A percentile compares a stretch with the other conserved stretches of the same genome.
These are phyloP conservation scores for Patella caerulea DNA, from an alignment of 2,888 invertebrate genomes.

Conservation along the genomic window DNA sequence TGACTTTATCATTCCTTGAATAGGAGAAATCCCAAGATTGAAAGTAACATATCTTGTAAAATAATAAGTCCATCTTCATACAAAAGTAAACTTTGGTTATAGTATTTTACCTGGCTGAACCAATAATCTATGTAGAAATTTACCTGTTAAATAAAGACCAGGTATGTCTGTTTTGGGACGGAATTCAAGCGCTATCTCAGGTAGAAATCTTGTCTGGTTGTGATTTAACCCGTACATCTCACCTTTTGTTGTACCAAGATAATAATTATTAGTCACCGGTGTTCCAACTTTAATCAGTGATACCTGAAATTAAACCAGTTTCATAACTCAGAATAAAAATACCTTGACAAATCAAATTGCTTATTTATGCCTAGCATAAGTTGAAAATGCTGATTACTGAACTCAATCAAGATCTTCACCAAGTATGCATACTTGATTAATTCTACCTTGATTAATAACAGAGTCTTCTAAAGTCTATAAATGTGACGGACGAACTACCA, in stretches of 20 bases:
- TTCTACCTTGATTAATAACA: no score
- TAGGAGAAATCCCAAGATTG: neutral
- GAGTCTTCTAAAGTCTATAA: no score
- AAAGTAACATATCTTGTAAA: neutral
- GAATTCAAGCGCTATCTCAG: constrained; percentile 58
- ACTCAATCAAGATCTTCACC: no score
- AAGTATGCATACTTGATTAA: no score
- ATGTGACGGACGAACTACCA: no score
- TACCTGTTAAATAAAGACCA: constrained; percentile 69
- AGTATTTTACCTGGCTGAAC: no score
- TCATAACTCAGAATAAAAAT: no score
- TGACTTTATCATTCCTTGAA: no score
- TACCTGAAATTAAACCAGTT: constrained; percentile 41
- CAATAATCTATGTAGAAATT: constrained; percentile 21
- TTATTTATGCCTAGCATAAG: no score
- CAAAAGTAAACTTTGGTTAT: no score
- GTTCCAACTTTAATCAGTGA: constrained; percentile 65
- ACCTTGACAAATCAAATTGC: no score
- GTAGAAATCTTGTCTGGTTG: constrained; percentile 47
- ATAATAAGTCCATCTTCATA: neutral
- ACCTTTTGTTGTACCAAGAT: constrained; percentile 59
- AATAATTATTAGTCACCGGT: constrained; percentile 64
- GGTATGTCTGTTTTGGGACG: constrained; percentile 68
- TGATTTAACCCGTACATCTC: constrained; percentile 68
- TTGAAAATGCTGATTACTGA: no score